Percentiles rank a stretch among this genome's conserved stretches.
Evolutionary conservation across 2,888 invertebrate genomes (phyloP).

Genomic region (Nasonia oneida): DNA sequence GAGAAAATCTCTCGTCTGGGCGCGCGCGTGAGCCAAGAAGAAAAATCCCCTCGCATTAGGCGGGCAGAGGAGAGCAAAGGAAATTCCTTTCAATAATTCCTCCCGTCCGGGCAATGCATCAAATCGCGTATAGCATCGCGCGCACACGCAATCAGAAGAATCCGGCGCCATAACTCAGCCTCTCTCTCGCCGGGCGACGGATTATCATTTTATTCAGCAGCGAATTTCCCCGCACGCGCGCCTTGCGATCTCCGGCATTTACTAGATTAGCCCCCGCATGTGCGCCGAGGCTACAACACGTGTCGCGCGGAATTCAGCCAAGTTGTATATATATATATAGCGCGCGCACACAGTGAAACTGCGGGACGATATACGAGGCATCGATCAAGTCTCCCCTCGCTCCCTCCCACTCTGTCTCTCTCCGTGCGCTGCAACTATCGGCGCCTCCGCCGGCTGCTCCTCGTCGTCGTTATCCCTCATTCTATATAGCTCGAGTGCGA

Average conservation of each 20-base stretch:
- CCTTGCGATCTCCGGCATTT: constrained; percentile 24
- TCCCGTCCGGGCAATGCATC: constrained; percentile 39
- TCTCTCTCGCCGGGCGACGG: neutral
- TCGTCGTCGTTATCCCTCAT: constrained; percentile 21
- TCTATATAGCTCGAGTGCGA: neutral
- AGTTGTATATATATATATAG: neutral
- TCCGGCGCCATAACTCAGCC: constrained; percentile 43
- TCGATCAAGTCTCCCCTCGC: constrained; percentile 39
- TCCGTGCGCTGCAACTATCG: neutral
- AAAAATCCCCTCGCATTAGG: constrained; percentile 1
- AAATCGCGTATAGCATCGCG: constrained; percentile 21
- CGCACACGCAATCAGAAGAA: constrained; percentile 45
- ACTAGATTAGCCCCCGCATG: constrained; percentile 41
- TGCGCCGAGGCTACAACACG: constrained; percentile 31
- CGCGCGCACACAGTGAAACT: neutral
- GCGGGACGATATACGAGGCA: constrained; percentile 13
- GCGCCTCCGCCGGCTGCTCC: constrained; percentile 39
- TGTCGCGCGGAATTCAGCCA: constrained; percentile 44
- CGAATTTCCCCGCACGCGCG: neutral
- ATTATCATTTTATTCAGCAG: constrained; percentile 50
- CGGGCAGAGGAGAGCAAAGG: neutral
- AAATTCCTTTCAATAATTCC: constrained; percentile 45
- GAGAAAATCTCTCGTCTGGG: constrained; percentile 18
- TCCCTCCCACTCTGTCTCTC: neutral
- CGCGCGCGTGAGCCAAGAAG: too few relatives aligned